phyloP scores from a whole-genome alignment of 2,888 invertebrate genomes.

The Torymus tubicola region DNA sequence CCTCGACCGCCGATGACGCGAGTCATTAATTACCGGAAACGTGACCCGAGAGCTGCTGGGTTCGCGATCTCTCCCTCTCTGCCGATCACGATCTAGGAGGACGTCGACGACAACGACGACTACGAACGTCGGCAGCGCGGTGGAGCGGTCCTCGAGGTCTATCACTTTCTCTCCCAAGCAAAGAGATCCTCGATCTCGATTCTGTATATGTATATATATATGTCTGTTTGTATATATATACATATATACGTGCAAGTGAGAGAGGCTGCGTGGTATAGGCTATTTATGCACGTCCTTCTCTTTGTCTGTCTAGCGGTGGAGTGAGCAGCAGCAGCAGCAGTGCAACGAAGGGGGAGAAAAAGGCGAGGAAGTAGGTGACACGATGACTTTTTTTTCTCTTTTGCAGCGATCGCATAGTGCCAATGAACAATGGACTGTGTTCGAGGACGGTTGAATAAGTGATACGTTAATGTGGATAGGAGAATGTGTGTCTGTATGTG shows the following conservation, averaged over 20 bases:
- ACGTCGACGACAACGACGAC: slow-evolving; percentile 20
- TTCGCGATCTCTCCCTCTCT: slow-evolving; percentile 58
- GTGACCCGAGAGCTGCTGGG: slow-evolving; percentile 66
- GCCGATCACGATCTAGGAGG: slow-evolving; percentile 65
- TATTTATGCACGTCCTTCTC: slow-evolving; percentile 44
- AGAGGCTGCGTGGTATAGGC: not conserved
- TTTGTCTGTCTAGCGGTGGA: slow-evolving; percentile 16
- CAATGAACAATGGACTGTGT: no score
- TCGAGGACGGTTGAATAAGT: no score
- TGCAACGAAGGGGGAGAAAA: not conserved
- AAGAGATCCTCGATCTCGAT: slow-evolving; percentile 56
- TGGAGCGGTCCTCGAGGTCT: slow-evolving; percentile 55
- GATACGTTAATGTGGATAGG: no score
- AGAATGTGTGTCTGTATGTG: no score
- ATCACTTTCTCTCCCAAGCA: slow-evolving; percentile 67
- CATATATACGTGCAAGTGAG: no score
- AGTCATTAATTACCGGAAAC: slow-evolving; percentile 73
- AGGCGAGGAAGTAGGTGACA: not conserved
- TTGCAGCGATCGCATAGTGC: no score
- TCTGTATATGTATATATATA: slow-evolving; percentile 21
- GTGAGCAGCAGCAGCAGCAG: no score
- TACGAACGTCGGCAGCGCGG: not conserved
- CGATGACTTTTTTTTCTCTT: no score
- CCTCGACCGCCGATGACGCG: slow-evolving; percentile 65
- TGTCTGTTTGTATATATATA: no score